phyloP scores from a whole-genome alignment of 2,888 invertebrate genomes.

The Caenorhabditis doughertyi region DNA sequence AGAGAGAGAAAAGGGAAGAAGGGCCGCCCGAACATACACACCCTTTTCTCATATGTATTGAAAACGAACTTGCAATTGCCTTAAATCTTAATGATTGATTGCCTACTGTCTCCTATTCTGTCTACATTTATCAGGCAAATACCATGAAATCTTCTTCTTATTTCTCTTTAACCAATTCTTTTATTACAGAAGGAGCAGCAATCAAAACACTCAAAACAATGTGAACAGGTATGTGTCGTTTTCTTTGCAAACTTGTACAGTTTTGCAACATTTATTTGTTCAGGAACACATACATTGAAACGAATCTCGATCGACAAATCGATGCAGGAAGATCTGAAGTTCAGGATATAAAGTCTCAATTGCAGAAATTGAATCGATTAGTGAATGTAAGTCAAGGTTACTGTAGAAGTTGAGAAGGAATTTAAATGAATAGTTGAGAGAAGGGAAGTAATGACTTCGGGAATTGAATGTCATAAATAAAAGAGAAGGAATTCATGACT shows the following conservation, averaged over 20 bases:
- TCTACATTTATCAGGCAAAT: conserved; percentile 60
- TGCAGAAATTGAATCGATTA: conserved; percentile 59
- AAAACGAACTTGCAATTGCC: conserved; percentile 43
- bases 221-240: conserved; percentile 42
- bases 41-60: conserved; percentile 51
- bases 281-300: conserved; percentile 49
- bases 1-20: conserved; percentile 25
- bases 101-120: conserved; percentile 55
- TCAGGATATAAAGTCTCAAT: conserved; percentile 61
- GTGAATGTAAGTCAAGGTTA: conserved; percentile 63
- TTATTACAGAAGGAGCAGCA: conserved; percentile 58
- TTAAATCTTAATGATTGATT: conserved; percentile 58
- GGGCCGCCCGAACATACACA: conserved; percentile 51
- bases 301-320: conserved; percentile 46
- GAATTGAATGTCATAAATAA: conserved; percentile 23
- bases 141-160: neutral
- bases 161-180: neutral
- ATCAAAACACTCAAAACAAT: conserved; percentile 38
- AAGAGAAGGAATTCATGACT: neutral
- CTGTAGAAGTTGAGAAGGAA: conserved; percentile 25
- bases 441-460: conserved; percentile 27
- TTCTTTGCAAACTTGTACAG: conserved; percentile 5
- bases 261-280: conserved; percentile 36
- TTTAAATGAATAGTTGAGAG: neutral
- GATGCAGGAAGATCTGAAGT: conserved; percentile 62